These are phyloP conservation scores for Falco cherrug DNA, from an alignment of 2,797 vertebrate species.

Conservation along the genomic window DNA sequence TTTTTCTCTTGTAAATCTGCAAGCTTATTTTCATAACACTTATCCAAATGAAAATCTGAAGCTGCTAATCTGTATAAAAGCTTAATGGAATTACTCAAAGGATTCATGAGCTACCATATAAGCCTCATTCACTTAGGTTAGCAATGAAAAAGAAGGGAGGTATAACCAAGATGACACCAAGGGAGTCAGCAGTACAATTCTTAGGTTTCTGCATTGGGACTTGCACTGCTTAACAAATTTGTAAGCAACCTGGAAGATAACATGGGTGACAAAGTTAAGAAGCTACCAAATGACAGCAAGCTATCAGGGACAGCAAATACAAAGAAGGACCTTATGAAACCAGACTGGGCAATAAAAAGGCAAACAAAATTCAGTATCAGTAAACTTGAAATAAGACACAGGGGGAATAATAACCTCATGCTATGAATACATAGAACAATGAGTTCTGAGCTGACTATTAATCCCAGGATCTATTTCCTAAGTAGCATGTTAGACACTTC, in stretches of 20 bases:
- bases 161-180: background rate
- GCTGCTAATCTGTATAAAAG: constrained; percentile 53
- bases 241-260: background rate
- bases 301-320: too few species aligned
- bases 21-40: constrained; percentile 29
- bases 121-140: background rate
- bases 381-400: background rate
- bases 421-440: background rate
- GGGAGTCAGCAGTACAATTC: background rate
- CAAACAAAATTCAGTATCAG: background rate
- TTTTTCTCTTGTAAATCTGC: background rate
- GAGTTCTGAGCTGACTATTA: background rate
- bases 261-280: background rate
- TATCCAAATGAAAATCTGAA: constrained; percentile 48
- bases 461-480: background rate
- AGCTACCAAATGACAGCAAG: background rate
- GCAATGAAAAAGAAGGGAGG: background rate
- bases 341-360: background rate
- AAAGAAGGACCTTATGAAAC: background rate
- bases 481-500: background rate
- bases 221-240: background rate
- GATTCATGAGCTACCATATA: constrained; percentile 7
- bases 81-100: constrained; percentile 36
- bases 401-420: background rate
- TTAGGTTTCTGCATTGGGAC: background rate